Conservation (phyloP, 2,888 invertebrate species). For the Arrhopalites spinosus region DNA sequence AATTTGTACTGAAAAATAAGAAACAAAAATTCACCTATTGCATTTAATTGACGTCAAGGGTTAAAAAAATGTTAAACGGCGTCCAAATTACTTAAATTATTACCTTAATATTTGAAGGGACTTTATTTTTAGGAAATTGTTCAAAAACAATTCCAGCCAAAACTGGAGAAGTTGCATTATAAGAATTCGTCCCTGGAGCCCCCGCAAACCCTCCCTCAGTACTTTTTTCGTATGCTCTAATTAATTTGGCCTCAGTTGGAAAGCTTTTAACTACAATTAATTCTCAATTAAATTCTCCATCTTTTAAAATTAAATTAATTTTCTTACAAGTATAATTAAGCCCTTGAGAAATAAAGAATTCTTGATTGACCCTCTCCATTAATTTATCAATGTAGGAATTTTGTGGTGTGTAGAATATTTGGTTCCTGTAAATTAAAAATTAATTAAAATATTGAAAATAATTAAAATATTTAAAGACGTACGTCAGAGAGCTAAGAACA, state of each 20-base stretch:
- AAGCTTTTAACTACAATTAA: slow-evolving; percentile 53
- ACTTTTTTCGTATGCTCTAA: slow-evolving; percentile 29
- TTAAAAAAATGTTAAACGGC: neutral
- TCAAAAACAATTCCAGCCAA: slow-evolving; percentile 45
- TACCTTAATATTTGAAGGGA: slow-evolving; percentile 33
- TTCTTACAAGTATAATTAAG: slow-evolving; percentile 46
- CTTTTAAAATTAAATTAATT: slow-evolving; percentile 3
- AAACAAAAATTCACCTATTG: no score
- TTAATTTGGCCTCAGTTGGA: slow-evolving; percentile 56
- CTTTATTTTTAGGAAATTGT: slow-evolving; percentile 37
- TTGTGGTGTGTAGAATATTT: slow-evolving; percentile 51
- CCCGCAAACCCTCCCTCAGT: neutral
- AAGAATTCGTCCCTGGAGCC: slow-evolving; percentile 3
- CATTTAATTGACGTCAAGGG: no score
- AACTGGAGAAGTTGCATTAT: slow-evolving; percentile 40
- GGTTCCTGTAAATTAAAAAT: slow-evolving; percentile 41
- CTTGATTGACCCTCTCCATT: slow-evolving; percentile 46
- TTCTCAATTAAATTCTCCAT: no score
- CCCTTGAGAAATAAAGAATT: slow-evolving; percentile 42
- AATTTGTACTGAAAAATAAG: slow-evolving; percentile 45
- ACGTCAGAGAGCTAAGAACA: slow-evolving; percentile 44
- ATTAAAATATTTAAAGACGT: slow-evolving; percentile 4
- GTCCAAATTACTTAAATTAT: neutral
- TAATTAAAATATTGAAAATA: neutral
- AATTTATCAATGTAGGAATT: slow-evolving; percentile 36